phyloP scores from a whole-genome alignment of 1,140 invertebrate genomes.

The Apis dorsata region DNA sequence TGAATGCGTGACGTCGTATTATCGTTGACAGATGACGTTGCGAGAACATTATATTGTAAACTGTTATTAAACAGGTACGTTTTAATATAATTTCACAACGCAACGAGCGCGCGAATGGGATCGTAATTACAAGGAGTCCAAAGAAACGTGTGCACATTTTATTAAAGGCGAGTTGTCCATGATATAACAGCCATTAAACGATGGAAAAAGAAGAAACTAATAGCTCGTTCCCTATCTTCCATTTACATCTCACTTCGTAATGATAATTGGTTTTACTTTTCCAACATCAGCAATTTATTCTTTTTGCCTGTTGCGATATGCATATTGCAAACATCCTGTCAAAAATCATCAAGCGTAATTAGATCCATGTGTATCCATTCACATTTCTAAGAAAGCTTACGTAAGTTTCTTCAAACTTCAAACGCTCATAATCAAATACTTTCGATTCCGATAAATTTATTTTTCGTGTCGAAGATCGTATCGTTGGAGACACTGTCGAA shows the following conservation, averaged over 20 bases:
- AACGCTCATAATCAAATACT: no score
- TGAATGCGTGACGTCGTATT: not conserved
- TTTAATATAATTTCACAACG: not conserved
- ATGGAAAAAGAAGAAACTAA: not conserved
- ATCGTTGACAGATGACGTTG: not conserved
- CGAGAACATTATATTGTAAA: not conserved
- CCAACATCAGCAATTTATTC: not conserved
- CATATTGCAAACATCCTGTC: not conserved
- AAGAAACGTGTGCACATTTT: slow-evolving; percentile 2
- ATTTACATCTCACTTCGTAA: not conserved
- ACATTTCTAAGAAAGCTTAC: not conserved
- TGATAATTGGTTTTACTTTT: not conserved
- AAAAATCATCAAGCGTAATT: not conserved
- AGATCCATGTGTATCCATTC: not conserved
- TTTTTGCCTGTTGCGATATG: not conserved
- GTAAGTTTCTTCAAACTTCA: not conserved
- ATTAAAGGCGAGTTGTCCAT: not conserved
- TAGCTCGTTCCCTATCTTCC: not conserved
- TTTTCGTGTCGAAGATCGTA: no score
- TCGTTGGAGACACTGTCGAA: no score
- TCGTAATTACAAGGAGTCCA: not conserved
- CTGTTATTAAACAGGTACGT: not conserved
- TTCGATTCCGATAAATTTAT: no score
- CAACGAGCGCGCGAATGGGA: not conserved
- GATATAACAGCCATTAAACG: slow-evolving; percentile 23